Evolutionary conservation across 2,888 invertebrate species (phyloP), one percentile per base, ranked within the genome.

Genomic region (Palloptera scutellata): DNA sequence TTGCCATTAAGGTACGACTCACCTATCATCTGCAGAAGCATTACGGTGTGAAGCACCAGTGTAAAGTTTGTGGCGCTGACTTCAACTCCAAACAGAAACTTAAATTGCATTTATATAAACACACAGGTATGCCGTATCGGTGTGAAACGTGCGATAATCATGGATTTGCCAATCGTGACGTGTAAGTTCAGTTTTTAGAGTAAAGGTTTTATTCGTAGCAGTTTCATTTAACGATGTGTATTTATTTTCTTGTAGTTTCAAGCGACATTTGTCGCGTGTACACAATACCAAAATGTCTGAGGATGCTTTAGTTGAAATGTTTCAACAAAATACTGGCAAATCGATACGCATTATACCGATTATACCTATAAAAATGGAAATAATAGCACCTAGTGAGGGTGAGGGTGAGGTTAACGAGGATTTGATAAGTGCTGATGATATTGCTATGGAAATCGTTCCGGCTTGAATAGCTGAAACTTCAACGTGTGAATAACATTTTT

Each of bases 11-110:
- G 60, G 78, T 77, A 1, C 73, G 77, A 0, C 73, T 78, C 0
- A 78, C 78, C 0, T 77, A 78, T 69, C 78, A 78, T 70, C 60
- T 78, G 63, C 77, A 78, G 65, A 77, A 75, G 54, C 78, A 78
- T 58, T 72, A 73, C 64, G 77, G 77, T 13, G 41, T 75, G 15
- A 76, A 75, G 42, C 77, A 78, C 65, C 71, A 70, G 13, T 78
- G 78, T 52, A 73, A 75, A 41, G 69, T 74, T n/a, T 78, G 78
- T 58, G 62, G 70, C 19, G 73, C 73, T 8, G 75, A 76, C 59
- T 78, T 75, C 51, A 76, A 75, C 67, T 76, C 76, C 9, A 76
- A 71, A 55, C 73, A 74, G 6, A 78, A 75, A 62, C 64, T 78
- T 20, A 74, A 76, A 17, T 66, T 73, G 8, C 77, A 78, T 52